A percentile compares a stretch with the other conserved stretches of the same genome.
Evolutionary conservation across 1,140 invertebrate species (phyloP).

Genomic region (Heliconius nattereri): DNA sequence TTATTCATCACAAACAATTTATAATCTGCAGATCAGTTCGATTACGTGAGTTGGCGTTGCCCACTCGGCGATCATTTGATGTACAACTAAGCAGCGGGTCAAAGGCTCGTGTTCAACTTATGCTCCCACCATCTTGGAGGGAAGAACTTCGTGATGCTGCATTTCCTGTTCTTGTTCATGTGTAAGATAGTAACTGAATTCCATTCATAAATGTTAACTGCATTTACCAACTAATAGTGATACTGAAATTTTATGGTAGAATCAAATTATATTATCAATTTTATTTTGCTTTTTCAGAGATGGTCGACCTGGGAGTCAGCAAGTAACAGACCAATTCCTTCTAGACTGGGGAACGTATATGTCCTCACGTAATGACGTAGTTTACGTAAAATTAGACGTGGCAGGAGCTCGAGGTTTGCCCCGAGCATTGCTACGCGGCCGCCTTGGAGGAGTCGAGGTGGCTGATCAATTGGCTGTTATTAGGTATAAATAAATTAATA

Average conservation of each 20-base stretch:
- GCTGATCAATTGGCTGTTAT: conserved; percentile 93
- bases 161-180: conserved; percentile 91
- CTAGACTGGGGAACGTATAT: conserved; percentile 96
- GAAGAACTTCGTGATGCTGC: conserved; percentile 91
- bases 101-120: conserved; percentile 88
- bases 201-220: not conserved
- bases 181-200: conserved; percentile 80
- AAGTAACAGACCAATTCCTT: conserved; percentile 91
- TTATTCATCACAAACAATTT: not conserved
- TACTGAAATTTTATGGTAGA: too few species aligned
- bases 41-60: conserved; percentile 87
- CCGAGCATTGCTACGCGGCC: conserved; percentile 88
- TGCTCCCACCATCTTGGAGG: conserved; percentile 91
- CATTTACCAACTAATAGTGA: not conserved
- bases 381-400: conserved; percentile 94
- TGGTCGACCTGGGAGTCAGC: conserved; percentile 93
- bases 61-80: conserved; percentile 88
- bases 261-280: not conserved
- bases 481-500: conserved; percentile 77
- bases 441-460: conserved; percentile 92
- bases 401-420: conserved; percentile 92
- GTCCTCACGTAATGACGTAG: conserved; percentile 94
- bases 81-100: conserved; percentile 89
- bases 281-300: conserved; percentile 83
- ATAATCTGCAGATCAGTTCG: conserved; percentile 76